Evolutionary conservation across 2,797 vertebrate genomes (phyloP).

Genomic region (Microchirus variegatus): DNA sequence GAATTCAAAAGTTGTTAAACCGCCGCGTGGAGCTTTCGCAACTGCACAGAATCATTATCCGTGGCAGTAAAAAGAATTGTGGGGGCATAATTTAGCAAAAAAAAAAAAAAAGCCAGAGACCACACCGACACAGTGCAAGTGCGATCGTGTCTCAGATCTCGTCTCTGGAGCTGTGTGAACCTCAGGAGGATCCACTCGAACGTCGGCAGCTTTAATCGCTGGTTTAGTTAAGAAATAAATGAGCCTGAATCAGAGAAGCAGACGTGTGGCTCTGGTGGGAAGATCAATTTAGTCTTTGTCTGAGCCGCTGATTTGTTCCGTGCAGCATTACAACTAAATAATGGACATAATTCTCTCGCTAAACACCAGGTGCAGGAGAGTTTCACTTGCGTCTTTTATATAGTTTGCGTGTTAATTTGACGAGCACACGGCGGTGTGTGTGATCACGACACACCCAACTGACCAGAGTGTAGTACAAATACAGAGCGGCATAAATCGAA

Average conservation of each 20-base stretch:
- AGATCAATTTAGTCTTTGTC: conserved; percentile 42
- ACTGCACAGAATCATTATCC: conserved; percentile 70
- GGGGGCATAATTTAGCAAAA: conserved; percentile 60
- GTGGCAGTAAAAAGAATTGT: conserved; percentile 68
- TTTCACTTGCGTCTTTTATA: background rate
- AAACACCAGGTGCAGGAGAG: background rate
- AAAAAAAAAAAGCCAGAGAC: conserved; percentile 54
- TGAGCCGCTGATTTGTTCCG: conserved; percentile 57
- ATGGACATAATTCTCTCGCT: background rate
- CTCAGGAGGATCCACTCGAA: conserved; percentile 43
- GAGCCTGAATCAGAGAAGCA: conserved; percentile 40
- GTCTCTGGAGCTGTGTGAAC: conserved; percentile 19
- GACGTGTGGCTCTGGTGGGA: conserved; percentile 36
- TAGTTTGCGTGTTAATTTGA: conserved; percentile 49
- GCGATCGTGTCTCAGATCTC: background rate
- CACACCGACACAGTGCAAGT: conserved; percentile 40
- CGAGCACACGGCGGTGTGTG: conserved; percentile 44
- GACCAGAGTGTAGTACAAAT: conserved; percentile 13
- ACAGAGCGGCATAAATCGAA: background rate
- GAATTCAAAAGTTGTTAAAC: conserved; percentile 72
- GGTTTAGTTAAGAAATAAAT: conserved; percentile 41
- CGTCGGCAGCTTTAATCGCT: conserved; percentile 51
- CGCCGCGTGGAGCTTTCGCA: conserved; percentile 59
- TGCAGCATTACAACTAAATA: conserved; percentile 19
- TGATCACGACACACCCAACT: conserved; percentile 40